Percentiles rank a stretch among this genome's conserved stretches.
Conservation (phyloP, 2,888 invertebrate species). For the Biston stratarius region DNA sequence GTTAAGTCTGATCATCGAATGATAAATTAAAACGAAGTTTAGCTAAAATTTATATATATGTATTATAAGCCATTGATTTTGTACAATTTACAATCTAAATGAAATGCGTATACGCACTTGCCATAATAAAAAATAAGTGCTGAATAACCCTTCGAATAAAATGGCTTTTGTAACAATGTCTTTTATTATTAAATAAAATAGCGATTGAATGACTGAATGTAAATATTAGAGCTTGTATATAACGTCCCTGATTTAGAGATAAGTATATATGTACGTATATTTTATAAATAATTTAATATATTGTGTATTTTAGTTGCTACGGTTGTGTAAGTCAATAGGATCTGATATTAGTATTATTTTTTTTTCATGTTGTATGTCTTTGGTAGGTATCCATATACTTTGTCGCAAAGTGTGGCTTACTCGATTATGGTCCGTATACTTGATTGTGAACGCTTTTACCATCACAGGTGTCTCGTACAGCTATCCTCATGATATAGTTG, state of each 20-base stretch:
- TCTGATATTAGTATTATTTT: conserved; percentile 60
- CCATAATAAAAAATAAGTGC: conserved; percentile 71
- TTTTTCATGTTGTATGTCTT: conserved; percentile 42
- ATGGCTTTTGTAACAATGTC: conserved; percentile 44
- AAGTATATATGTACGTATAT: conserved; percentile 45
- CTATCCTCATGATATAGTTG: neutral
- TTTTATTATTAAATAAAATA: conserved; percentile 42
- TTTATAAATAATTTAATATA: conserved; percentile 54
- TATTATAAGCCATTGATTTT: conserved; percentile 60
- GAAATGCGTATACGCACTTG: conserved; percentile 67
- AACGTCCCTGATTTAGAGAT: conserved; percentile 55
- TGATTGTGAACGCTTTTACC: conserved; percentile 14
- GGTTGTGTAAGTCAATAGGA: conserved; percentile 71
- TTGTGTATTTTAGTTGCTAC: conserved; percentile 57
- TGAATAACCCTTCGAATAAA: conserved; percentile 47
- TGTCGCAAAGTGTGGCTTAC: conserved; percentile 65
- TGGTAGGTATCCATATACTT: conserved; percentile 63
- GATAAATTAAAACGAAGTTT: conserved; percentile 19
- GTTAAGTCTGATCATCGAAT: conserved; percentile 28
- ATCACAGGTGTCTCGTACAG: conserved; percentile 1
- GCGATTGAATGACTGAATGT: conserved; percentile 69
- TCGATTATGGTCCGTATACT: conserved; percentile 36
- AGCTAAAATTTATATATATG: conserved; percentile 18
- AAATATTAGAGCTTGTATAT: conserved; percentile 67
- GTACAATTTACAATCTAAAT: conserved; percentile 63